Base-by-base conservation (phyloP, 2,888 invertebrate species). In the Diabrotica balteata region DNA sequence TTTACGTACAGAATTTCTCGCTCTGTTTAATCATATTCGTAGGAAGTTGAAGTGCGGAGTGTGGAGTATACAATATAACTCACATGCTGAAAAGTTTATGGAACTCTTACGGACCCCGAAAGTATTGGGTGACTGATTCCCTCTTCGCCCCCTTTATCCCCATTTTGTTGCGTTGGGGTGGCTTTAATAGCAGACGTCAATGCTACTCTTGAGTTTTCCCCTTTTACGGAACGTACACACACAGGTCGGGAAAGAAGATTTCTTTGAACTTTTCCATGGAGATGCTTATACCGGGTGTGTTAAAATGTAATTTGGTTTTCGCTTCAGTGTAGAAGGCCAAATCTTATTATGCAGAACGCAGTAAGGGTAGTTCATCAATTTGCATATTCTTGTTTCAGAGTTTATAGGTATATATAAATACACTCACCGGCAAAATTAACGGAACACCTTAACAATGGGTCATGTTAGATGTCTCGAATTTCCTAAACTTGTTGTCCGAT, bases 81-180 rank as follows among this genome's bases (percentile, higher is more conserved):
- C 68, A 68, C 61, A 65, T 65, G 60, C 64, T 52, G 64, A 49
- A 55, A 68, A 68, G 65, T 68, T 68, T 68, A 68, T 68, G 58
- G 65, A 68, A 68, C 64, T 68, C 68, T 55, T 50, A 61, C 65
- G 55, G 44, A 45, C 58, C 63, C 61, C 52, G 52, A 58, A 64
- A 64, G 63, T 64, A 64, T 64, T 58, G 63, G 63, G 58, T 52
- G 63, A 58, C 58, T 58, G 63, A 50, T 58, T 57, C 57, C 55
- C 63, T 57, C 47, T 55, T 63, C 44, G n/a, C 58, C 63, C 63
- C 57, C 63, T 50, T 64, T 58, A 11, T 64, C 7, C 17, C 63
- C 63, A 58, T 58, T 64, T 58, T 58, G 52, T 58, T 64, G 57
- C 51, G 63, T 53, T 64, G 63, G 63, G 63, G 63, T 64, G 63